Evolutionary conservation across 2,888 invertebrate genomes (phyloP), one percentile per base, ranked within the genome.

Genomic region (Harpalus rubripes): DNA sequence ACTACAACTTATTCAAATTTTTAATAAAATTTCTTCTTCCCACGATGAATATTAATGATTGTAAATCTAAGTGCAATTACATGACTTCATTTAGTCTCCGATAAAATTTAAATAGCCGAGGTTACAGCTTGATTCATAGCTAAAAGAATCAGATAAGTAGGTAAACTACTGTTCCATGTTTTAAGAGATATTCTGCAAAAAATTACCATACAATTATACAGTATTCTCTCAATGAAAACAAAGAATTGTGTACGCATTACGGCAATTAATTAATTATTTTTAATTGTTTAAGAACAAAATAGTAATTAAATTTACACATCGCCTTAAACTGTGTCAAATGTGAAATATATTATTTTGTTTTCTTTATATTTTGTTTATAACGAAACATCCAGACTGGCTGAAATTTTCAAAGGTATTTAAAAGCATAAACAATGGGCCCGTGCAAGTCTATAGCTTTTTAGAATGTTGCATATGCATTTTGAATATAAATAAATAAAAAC

Each of bases 121-220:
- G 61, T 61, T 61, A 61, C 15, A 10, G 22, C 18, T 61, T 61
- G 18, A 61, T 61, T 61, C 4, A 61, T 22, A 61, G 61, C 16
- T 22, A 18, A 22, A 61, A 10, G 61, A 61, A 61, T 61, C 61
- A 18, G 61, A 61, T 61, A 61, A 61, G 16, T 22, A 7, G 61
- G 22, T 61, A 61, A 61, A 61, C 58, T 18, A 61, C 22, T 7
- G 22, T 61, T 22, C 16, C 58, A 59, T 22, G 18, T 61, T 61
- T 8, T 10, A 61, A 61, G 7, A 61, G 10, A 1, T 61, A 61
- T 0, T 22, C 16, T 22, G 61, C 61, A 18, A 61, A 61, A 61
- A 61, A 61, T 61, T 61, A 22, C 16, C 61, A 61, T 61, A 61
- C 61, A 61, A 61, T 61, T 61, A 61, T 22, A 61, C 61, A 7